Conservation (phyloP, 2,888 invertebrate genomes). For the Allacma fusca region DNA sequence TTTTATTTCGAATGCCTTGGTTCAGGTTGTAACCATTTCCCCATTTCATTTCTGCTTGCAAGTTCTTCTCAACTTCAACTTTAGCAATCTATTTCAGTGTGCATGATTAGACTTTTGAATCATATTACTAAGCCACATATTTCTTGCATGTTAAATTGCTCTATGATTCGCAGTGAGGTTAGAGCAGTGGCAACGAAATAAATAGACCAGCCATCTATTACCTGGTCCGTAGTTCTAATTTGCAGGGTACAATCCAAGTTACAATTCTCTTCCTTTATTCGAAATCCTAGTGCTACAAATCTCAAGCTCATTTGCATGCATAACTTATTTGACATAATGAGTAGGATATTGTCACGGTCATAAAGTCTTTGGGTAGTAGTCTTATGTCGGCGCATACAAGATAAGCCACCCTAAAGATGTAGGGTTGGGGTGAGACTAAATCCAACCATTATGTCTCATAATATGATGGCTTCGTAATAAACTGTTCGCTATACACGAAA, state of each 20-base stretch:
- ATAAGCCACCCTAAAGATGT: not conserved
- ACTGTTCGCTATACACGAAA: not conserved
- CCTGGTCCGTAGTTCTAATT: not conserved
- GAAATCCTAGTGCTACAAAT: not conserved
- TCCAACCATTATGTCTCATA: not conserved
- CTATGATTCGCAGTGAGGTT: too few species aligned
- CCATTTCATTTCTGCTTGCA: too few species aligned
- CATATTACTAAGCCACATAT: too few species aligned
- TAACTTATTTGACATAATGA: slow-evolving; percentile 12
- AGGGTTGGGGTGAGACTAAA: not conserved
- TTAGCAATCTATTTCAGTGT: too few species aligned
- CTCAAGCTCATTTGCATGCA: slow-evolving; percentile 3
- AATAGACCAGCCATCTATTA: not conserved
- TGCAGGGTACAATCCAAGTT: not conserved
- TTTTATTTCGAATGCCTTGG: not conserved
- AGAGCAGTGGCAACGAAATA: too few species aligned
- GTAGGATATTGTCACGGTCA: slow-evolving; percentile 8
- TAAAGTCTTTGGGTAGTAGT: not conserved
- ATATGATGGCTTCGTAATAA: not conserved
- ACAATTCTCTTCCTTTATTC: not conserved
- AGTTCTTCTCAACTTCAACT: too few species aligned
- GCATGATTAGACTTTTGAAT: too few species aligned
- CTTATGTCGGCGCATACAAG: too few species aligned
- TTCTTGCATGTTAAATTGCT: too few species aligned
- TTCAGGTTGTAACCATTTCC: too few species aligned